Evolutionary conservation across 2,113 vertebrate genomes (phyloP), one percentile per base, ranked within the genome.

Genomic region (Chaetodon auriga): DNA sequence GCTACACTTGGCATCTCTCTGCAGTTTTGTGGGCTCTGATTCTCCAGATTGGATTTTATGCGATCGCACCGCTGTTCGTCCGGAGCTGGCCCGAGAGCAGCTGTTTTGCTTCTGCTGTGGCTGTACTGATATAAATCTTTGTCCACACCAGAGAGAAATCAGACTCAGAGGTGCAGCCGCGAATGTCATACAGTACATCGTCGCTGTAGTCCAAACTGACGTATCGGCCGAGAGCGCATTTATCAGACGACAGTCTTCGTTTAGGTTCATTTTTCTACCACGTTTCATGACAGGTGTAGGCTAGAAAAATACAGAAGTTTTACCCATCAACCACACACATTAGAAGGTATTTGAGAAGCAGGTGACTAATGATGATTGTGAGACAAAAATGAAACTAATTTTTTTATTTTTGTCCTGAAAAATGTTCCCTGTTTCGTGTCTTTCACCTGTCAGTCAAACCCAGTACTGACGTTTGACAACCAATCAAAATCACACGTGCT

Each of bases 1-100:
- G 81, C 75, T 80, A 18, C 78, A 53, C 78, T 80, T 76, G 77
- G 68, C 77, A 9, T 87, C 57, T 54, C 49, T 9, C 46, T 51
- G 63, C 58, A 69, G 23, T 62, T 70, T 53, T 70, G 45, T 65
- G 6, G 65, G 79, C 66, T 74, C 43, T 21, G 23, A 38, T 68
- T 81, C 45, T 63, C 25, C 62, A 45, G 41, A 65, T 60, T 68
- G 36, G 72, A 71, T 68, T 74, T 75, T 72, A 75, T 60, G 48
- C n/a, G 63, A 84, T 80, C 63, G 30, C 72, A 51, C 45, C 51
- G 45, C 74, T 62, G 49, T 5, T 38, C 2, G 19, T 81, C 53
- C 49, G 74, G 49, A 30, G 38, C 41, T 75, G 58, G 35, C 48
- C 48, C 0, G 13, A 21, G 45, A 54, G 68, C 49, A 65, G 80